phyloP scores from a whole-genome alignment of 1,140 invertebrate genomes.

The Hyles vespertilio region DNA sequence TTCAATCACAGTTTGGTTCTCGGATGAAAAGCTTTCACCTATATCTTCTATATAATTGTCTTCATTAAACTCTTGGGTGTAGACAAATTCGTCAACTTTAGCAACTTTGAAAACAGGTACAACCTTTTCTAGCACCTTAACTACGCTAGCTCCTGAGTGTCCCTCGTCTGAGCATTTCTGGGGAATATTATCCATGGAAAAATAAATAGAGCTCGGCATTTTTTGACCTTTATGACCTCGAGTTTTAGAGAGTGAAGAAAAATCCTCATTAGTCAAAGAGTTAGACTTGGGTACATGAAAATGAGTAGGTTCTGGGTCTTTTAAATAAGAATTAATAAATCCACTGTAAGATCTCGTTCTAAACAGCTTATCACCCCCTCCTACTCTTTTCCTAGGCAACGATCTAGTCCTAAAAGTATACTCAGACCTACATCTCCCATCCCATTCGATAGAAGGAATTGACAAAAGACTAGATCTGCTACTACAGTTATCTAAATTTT shows the following conservation, averaged over 20 bases:
- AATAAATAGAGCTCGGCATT: conserved; percentile 26
- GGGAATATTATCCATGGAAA: conserved; percentile 45
- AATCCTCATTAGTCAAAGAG: conserved; percentile 40
- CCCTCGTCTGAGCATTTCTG: conserved; percentile 35
- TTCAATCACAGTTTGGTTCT: conserved; percentile 46
- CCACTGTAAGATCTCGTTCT: conserved; percentile 62
- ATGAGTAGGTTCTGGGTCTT: conserved; percentile 57
- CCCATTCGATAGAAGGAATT: conserved; percentile 56
- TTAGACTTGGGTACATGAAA: conserved; percentile 60
- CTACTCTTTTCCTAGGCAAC: conserved; percentile 32
- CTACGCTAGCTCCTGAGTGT: too few species aligned
- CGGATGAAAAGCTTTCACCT: conserved; percentile 42
- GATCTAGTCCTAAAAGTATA: conserved; percentile 42
- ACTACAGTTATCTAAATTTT: conserved; percentile 12
- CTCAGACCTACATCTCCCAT: conserved; percentile 41
- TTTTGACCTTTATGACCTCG: conserved; percentile 6
- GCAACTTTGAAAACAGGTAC: conserved; percentile 43
- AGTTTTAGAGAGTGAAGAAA: conserved; percentile 34
- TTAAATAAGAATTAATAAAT: conserved; percentile 60
- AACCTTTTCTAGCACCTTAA: too few species aligned
- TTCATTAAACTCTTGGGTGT: conserved; percentile 66
- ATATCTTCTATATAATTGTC: conserved; percentile 60
- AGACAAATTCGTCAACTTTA: conserved; percentile 49
- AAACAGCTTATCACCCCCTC: conserved; percentile 31
- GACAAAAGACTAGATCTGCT: conserved; percentile 51